These are phyloP conservation scores for Drosophila lini DNA, from an alignment of 1,140 invertebrate genomes.

Conservation along the genomic window DNA sequence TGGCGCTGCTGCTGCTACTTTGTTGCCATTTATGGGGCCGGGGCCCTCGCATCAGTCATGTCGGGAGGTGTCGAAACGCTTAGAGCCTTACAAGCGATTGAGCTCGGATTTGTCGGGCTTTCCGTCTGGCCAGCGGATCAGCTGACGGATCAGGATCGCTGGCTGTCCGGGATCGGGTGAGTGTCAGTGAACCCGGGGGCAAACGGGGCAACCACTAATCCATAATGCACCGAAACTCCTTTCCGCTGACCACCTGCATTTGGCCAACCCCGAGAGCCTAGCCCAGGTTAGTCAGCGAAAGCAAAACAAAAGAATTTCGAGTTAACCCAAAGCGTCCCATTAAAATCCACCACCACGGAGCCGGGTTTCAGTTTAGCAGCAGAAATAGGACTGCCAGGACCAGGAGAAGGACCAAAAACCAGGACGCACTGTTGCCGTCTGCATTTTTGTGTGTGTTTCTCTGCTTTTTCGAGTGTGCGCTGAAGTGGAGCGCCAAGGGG, in stretches of 20 bases:
- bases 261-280: conserved; percentile 52
- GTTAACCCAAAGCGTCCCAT: conserved; percentile 77
- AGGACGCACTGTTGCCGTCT: conserved; percentile 50
- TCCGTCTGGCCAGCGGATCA: conserved; percentile 51
- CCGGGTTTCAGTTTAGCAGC: conserved; percentile 19
- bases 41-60: conserved; percentile 17
- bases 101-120: conserved; percentile 48
- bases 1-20: conserved; percentile 28
- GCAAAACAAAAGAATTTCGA: conserved; percentile 76
- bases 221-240: conserved; percentile 54
- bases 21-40: conserved; percentile 51
- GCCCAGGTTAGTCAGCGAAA: conserved; percentile 66
- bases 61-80: conserved; percentile 67
- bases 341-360: conserved; percentile 66
- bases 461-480: conserved; percentile 58
- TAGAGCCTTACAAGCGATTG: conserved; percentile 59
- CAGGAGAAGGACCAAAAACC: conserved; percentile 37
- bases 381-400: conserved; percentile 19
- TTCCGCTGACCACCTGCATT: conserved; percentile 61
- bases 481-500: conserved; percentile 69
- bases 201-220: conserved; percentile 52
- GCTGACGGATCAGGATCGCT: conserved; percentile 19
- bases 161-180: conserved; percentile 5
- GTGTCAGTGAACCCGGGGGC: conserved; percentile 61
- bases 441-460: conserved; percentile 15